These are phyloP conservation scores for Capreolus pygargus DNA, from an alignment of 2,113 vertebrate genomes.

Conservation along the genomic window DNA sequence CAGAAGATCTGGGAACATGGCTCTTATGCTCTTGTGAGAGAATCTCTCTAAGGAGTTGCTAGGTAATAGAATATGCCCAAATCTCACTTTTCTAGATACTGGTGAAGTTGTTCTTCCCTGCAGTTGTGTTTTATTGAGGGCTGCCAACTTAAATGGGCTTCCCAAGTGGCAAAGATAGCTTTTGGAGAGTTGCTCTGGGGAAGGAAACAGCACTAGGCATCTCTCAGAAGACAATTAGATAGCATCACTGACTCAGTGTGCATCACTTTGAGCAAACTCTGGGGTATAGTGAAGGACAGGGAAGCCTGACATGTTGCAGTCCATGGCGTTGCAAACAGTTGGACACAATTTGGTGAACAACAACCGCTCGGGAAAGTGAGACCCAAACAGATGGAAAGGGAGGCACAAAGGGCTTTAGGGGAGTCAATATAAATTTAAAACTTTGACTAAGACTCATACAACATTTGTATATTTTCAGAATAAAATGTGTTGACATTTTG, in stretches of 20 bases:
- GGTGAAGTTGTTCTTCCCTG: background rate
- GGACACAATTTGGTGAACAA: background rate
- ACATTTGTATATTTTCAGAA: background rate
- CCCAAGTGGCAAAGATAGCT: background rate
- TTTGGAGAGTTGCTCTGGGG: background rate
- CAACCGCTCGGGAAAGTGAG: background rate
- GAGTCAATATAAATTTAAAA: background rate
- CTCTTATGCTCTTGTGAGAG: background rate
- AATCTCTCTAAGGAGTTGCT: background rate
- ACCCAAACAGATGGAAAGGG: background rate
- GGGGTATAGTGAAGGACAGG: background rate
- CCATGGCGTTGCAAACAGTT: background rate
- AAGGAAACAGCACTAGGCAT: background rate
- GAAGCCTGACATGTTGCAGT: background rate
- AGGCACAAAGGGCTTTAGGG: background rate
- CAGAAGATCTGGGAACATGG: background rate
- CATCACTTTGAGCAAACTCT: background rate
- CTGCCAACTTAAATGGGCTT: background rate
- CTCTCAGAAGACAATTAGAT: background rate
- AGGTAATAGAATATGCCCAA: background rate
- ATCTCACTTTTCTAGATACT: background rate
- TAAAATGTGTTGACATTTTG: background rate
- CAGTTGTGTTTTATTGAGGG: background rate
- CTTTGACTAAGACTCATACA: background rate
- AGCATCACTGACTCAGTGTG: background rate